Conservation (phyloP, 2,888 invertebrate species). For the Petrolisthes cinctipes region DNA sequence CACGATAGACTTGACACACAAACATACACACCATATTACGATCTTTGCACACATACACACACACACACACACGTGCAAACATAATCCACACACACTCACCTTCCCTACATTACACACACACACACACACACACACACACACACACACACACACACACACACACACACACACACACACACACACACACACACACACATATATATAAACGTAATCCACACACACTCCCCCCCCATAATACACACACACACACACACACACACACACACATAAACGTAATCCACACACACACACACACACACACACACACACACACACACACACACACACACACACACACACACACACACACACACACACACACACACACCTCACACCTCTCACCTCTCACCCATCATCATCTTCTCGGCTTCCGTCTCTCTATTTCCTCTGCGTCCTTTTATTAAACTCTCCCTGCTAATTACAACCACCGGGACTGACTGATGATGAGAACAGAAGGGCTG, state of each 20-base stretch:
- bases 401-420: too few relatives aligned
- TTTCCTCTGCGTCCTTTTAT: too few relatives aligned
- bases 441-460: too few relatives aligned
- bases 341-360: constrained; percentile 19
- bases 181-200: constrained; percentile 16
- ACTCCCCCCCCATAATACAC: background rate
- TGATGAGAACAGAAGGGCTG: too few relatives aligned
- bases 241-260: constrained; percentile 12
- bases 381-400: background rate
- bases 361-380: background rate
- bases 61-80: constrained; percentile 3
- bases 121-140: constrained; percentile 18
- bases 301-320: constrained; percentile 19
- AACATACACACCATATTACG: constrained; percentile 6
- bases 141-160: constrained; percentile 1
- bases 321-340: constrained; percentile 20
- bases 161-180: constrained; percentile 12
- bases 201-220: background rate
- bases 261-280: background rate
- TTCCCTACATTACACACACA: constrained; percentile 16
- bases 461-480: too few relatives aligned
- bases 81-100: constrained; percentile 13
- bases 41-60: constrained; percentile 28
- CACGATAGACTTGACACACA: constrained; percentile 1
- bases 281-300: constrained; percentile 15